A percentile compares a stretch with the other conserved stretches of the same genome.
phyloP scores from a whole-genome alignment of 2,113 vertebrate genomes.

The Megaceryle maxima region DNA sequence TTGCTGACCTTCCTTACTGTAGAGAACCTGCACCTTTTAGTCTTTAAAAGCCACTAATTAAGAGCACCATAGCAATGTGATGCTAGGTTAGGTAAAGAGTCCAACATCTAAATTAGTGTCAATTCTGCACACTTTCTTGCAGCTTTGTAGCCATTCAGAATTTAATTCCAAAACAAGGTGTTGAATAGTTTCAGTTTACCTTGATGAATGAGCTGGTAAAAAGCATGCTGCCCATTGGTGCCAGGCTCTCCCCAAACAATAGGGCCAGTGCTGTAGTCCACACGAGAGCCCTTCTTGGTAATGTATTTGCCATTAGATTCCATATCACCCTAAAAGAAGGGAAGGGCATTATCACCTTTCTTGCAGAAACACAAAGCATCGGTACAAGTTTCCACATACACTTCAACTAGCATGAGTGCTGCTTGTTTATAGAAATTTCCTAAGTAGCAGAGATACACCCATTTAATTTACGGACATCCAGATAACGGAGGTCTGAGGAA shows the following conservation, averaged over 20 bases:
- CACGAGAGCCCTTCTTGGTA: constrained; percentile 84
- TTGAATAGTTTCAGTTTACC: constrained; percentile 66
- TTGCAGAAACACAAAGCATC: neutral
- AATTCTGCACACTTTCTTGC: neutral
- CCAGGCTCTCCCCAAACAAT: constrained; percentile 98
- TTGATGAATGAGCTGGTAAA: constrained; percentile 99
- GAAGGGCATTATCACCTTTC: neutral
- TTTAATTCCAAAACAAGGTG: neutral
- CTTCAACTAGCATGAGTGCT: neutral
- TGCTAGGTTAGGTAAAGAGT: neutral
- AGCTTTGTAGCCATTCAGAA: neutral
- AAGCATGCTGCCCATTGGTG: constrained; percentile 97
- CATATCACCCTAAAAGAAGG: constrained; percentile 88
- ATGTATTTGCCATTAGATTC: constrained; percentile 97
- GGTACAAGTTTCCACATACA: neutral
- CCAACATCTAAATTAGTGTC: neutral
- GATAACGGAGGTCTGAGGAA: neutral
- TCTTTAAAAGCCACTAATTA: neutral
- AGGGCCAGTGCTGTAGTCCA: constrained; percentile 90
- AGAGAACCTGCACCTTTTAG: neutral
- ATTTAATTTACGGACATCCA: neutral
- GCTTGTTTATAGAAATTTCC: fast-evolving
- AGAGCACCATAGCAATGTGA: neutral
- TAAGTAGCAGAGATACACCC: neutral
- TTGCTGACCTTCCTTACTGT: neutral